Evolutionary conservation across 2,888 invertebrate genomes (phyloP).

Genomic region (Phlogophora meticulosa): DNA sequence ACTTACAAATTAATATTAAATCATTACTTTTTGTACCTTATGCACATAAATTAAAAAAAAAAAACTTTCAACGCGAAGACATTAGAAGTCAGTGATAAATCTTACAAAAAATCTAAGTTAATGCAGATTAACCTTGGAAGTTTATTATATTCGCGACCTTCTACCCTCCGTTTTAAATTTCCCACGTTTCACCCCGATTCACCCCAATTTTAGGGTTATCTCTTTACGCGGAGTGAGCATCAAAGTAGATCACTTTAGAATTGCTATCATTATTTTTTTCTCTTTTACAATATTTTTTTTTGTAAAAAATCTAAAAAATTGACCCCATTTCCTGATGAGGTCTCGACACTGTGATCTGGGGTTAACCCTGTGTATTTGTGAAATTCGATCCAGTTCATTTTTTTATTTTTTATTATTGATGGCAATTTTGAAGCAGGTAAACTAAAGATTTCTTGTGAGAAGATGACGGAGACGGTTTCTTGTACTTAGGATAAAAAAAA

Average conservation of each 20-base stretch:
- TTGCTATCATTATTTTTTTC: slow-evolving; percentile 80
- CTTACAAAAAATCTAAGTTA: slow-evolving; percentile 58
- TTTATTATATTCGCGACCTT: slow-evolving; percentile 76
- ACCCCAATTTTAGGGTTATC: slow-evolving; percentile 89
- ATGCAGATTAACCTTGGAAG: slow-evolving; percentile 81
- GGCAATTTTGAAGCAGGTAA: slow-evolving; percentile 60
- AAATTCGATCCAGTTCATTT: slow-evolving; percentile 84
- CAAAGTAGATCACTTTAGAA: slow-evolving; percentile 86
- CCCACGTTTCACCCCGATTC: slow-evolving; percentile 84
- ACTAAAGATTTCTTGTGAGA: slow-evolving; percentile 77
- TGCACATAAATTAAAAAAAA: slow-evolving; percentile 59
- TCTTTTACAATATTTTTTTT: slow-evolving; percentile 57
- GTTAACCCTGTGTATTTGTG: slow-evolving; percentile 86
- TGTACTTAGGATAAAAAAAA: background rate
- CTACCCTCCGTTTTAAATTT: slow-evolving; percentile 70
- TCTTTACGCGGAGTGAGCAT: slow-evolving; percentile 77
- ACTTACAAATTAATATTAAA: slow-evolving; percentile 11
- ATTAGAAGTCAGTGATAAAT: slow-evolving; percentile 55
- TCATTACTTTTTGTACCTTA: slow-evolving; percentile 39
- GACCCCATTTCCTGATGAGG: slow-evolving; percentile 89
- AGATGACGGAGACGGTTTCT: slow-evolving; percentile 60
- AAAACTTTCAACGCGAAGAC: slow-evolving; percentile 44
- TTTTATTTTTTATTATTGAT: slow-evolving; percentile 65
- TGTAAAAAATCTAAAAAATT: slow-evolving; percentile 76
- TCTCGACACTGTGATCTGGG: slow-evolving; percentile 86